A percentile compares a stretch with the other conserved stretches of the same genome.
Conservation (phyloP, 2,888 invertebrate genomes). For the Synergus japonicus region DNA sequence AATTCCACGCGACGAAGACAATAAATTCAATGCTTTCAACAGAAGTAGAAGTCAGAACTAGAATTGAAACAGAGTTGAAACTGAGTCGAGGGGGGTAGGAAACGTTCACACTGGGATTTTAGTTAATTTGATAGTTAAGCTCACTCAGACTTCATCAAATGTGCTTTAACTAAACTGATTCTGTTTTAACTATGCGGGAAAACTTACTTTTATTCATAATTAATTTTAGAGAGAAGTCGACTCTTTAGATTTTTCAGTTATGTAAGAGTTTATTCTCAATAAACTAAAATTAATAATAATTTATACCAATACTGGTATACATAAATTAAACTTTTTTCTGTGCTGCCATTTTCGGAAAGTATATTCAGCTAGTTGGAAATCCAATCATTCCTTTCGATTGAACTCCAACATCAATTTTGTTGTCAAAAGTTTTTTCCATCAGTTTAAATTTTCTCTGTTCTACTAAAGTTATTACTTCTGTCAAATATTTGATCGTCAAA, state of each 20-base stretch:
- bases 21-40: neutral
- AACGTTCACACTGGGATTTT: neutral
- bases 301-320: no score
- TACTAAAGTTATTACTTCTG: neutral
- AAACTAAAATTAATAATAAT: no score
- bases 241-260: no score
- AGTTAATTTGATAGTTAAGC: neutral
- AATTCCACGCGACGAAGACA: neutral
- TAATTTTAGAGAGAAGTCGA: no score
- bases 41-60: neutral
- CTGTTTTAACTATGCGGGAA: no score
- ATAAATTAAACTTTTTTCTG: no score
- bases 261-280: no score
- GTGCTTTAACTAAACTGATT: neutral
- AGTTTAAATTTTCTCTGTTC: neutral
- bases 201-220: no score
- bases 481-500: conserved; percentile 8
- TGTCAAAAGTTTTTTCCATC: neutral
- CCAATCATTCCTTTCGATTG: neutral
- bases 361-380: neutral
- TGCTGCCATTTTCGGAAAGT: neutral
- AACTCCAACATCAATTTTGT: neutral
- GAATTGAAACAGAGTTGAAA: neutral
- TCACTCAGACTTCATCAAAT: neutral
- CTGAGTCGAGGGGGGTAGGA: neutral